Evolutionary conservation across 2,113 vertebrate species (phyloP).

Genomic region (Cryptotis parvus): DNA sequence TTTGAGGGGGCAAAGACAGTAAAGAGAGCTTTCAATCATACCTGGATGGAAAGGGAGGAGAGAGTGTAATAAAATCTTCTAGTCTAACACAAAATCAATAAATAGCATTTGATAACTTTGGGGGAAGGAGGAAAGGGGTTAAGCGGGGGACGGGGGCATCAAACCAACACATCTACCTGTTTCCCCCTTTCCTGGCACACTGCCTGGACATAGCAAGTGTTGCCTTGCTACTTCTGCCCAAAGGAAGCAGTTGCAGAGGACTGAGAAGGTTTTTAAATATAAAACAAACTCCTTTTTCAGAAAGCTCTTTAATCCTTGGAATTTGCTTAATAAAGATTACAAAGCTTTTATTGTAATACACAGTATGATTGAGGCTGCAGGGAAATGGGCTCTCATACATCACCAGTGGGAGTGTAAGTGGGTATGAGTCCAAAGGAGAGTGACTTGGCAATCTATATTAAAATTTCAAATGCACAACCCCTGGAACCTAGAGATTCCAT

Average conservation of each 20-base stretch:
- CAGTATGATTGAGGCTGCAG: conserved; percentile 35
- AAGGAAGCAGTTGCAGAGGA: conserved; percentile 67
- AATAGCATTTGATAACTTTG: conserved; percentile 11
- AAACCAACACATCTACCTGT: conserved; percentile 11
- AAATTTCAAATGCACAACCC: conserved; percentile 24
- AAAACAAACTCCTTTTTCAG: conserved; percentile 68
- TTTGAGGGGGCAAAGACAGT: not conserved
- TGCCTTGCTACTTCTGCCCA: conserved; percentile 62
- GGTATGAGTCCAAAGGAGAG: not conserved
- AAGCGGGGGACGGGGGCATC: not conserved
- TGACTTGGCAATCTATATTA: conserved; percentile 31
- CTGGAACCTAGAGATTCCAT: not conserved
- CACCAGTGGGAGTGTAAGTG: not conserved
- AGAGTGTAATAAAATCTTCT: not conserved
- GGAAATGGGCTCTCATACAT: not conserved
- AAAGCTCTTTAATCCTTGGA: conserved; percentile 67
- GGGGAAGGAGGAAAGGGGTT: not conserved
- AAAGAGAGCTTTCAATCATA: not conserved
- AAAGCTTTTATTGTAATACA: conserved; percentile 48
- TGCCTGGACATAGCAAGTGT: conserved; percentile 38
- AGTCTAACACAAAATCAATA: conserved; percentile 47
- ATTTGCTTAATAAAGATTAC: conserved; percentile 73
- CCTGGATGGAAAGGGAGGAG: not conserved
- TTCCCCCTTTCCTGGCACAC: not conserved
- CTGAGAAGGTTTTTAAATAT: conserved; percentile 64